These are phyloP conservation scores for Ctenicera cuprea DNA, from an alignment of 2,888 invertebrate species.

Conservation along the genomic window DNA sequence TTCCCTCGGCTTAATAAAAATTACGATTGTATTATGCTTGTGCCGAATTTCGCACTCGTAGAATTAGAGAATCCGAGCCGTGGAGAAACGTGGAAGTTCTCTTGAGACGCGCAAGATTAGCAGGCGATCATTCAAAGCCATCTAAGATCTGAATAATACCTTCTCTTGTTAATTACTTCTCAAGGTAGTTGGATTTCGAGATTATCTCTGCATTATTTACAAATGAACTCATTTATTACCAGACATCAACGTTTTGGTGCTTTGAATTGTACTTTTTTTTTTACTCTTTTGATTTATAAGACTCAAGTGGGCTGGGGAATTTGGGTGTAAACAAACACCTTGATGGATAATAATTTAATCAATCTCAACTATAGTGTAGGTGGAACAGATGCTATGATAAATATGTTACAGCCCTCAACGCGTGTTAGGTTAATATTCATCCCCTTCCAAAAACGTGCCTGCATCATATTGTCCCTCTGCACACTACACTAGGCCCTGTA, in stretches of 20 bases:
- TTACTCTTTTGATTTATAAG: neutral
- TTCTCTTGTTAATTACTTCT: slow-evolving; percentile 54
- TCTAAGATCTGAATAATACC: slow-evolving; percentile 56
- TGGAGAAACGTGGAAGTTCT: slow-evolving; percentile 40
- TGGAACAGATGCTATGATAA: slow-evolving; percentile 53
- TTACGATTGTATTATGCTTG: neutral
- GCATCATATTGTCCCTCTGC: slow-evolving; percentile 51
- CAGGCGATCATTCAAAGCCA: slow-evolving; percentile 55
- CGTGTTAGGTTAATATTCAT: slow-evolving; percentile 53
- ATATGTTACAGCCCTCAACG: slow-evolving; percentile 52
- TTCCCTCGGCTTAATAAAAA: neutral
- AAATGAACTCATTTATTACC: slow-evolving; percentile 48
- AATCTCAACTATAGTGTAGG: slow-evolving; percentile 51
- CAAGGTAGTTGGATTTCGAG: slow-evolving; percentile 51
- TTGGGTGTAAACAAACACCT: slow-evolving; percentile 36
- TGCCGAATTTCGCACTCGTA: slow-evolving; percentile 30
- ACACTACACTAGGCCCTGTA: slow-evolving; percentile 48
- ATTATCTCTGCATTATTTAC: slow-evolving; percentile 51
- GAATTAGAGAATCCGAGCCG: slow-evolving; percentile 14
- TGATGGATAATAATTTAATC: slow-evolving; percentile 48
- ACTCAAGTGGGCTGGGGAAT: neutral
- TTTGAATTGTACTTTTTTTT: neutral
- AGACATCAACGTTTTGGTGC: slow-evolving; percentile 27
- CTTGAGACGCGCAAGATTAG: slow-evolving; percentile 53
- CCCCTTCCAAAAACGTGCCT: slow-evolving; percentile 54